A percentile compares a stretch with the other conserved stretches of the same genome.
Evolutionary conservation across 2,888 invertebrate species (phyloP).

Genomic region (Latrodectus hesperus): DNA sequence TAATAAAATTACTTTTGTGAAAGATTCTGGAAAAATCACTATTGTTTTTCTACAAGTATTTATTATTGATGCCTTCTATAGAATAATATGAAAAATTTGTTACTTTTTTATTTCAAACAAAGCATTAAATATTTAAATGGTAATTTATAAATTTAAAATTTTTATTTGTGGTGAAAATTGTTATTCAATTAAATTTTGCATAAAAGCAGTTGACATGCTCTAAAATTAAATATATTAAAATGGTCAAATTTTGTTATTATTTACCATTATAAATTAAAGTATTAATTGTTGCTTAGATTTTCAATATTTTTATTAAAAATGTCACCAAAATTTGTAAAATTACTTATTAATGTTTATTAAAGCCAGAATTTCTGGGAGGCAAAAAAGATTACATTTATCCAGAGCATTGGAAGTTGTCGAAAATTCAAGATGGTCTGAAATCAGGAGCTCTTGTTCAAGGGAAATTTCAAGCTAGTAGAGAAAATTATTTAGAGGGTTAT

Average conservation of each 20-base stretch:
- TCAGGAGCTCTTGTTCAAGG: constrained; percentile 85
- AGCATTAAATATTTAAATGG: no score
- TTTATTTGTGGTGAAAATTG: no score
- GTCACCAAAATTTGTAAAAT: not conserved
- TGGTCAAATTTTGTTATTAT: not conserved
- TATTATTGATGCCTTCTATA: not conserved
- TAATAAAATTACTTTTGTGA: no score
- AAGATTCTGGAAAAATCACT: not conserved
- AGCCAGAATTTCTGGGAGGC: constrained; percentile 68
- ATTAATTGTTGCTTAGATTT: no score
- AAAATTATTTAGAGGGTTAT: constrained; percentile 94
- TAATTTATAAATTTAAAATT: no score
- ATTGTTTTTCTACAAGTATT: not conserved
- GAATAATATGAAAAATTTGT: no score
- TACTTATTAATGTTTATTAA: constrained; percentile 1
- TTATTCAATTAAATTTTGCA: no score
- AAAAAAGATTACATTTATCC: constrained; percentile 84
- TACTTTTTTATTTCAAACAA: no score
- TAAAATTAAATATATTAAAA: no score
- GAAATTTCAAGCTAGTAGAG: constrained; percentile 84
- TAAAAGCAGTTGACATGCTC: no score
- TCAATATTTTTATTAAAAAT: no score
- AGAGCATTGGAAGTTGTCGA: constrained; percentile 85
- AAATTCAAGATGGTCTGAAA: constrained; percentile 87
- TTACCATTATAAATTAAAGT: not conserved